Evolutionary conservation across 2,113 vertebrate species (phyloP).

Genomic region (Opisthocomus hoazin): DNA sequence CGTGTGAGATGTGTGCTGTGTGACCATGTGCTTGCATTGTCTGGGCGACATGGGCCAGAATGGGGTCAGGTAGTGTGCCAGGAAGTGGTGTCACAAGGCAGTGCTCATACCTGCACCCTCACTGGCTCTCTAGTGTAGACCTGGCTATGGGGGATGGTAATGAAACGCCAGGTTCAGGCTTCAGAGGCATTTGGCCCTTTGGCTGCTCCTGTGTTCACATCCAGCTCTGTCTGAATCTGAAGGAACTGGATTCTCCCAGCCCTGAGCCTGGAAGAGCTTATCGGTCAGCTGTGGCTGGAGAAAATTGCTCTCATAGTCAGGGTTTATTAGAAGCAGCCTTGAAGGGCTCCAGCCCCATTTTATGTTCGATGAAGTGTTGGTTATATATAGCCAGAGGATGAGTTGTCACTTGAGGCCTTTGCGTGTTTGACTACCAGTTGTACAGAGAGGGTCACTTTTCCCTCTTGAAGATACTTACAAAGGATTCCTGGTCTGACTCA

Average conservation of each 20-base stretch:
- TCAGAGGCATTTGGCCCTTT: background rate
- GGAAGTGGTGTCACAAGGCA: accelerated
- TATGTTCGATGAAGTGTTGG: background rate
- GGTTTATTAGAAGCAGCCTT: background rate
- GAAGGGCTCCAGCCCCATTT: background rate
- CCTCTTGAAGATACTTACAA: background rate
- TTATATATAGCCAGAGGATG: background rate
- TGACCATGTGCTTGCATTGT: background rate
- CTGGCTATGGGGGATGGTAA: accelerated
- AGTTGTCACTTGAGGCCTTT: background rate
- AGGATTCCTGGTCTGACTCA: background rate
- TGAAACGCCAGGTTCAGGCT: background rate
- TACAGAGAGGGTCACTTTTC: background rate
- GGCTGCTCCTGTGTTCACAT: background rate
- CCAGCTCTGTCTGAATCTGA: background rate
- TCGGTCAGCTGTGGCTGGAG: background rate
- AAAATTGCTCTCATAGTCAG: background rate
- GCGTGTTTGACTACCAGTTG: background rate
- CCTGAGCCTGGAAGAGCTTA: background rate
- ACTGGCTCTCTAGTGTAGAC: background rate
- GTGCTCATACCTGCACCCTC: background rate
- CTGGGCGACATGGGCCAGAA: background rate
- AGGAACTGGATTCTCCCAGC: background rate
- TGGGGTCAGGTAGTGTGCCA: accelerated
- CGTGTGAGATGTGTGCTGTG: background rate